These are phyloP conservation scores for Rhinoderma darwinii DNA, from an alignment of 2,113 vertebrate genomes.

Conservation along the genomic window DNA sequence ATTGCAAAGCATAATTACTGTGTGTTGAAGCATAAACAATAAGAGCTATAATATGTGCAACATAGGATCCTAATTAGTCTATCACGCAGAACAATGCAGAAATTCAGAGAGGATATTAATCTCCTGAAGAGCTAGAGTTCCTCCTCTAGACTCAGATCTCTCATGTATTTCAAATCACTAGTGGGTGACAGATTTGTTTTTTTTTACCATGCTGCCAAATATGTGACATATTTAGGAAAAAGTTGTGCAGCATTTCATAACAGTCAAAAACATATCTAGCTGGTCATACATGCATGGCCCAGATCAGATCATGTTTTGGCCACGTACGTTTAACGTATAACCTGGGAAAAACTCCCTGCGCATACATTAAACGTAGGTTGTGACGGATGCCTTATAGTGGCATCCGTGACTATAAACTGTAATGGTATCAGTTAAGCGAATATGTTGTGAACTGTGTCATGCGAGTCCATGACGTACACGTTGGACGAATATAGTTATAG, in stretches of 20 bases:
- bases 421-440: too few relatives aligned
- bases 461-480: too few relatives aligned
- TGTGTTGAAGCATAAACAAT: slow-evolving; percentile 34
- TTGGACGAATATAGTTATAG: too few relatives aligned
- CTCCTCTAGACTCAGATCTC: background rate
- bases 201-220: background rate
- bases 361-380: too few relatives aligned
- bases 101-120: background rate
- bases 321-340: too few relatives aligned
- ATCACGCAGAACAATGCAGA: slow-evolving; percentile 32
- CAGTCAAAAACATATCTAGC: background rate
- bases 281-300: background rate
- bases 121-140: background rate
- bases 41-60: slow-evolving; percentile 18
- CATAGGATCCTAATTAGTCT: slow-evolving; percentile 33
- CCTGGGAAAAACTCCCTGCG: too few relatives aligned
- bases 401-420: too few relatives aligned
- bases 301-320: too few relatives aligned
- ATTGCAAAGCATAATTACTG: slow-evolving; percentile 21
- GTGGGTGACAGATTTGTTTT: background rate
- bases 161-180: background rate
- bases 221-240: background rate
- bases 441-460: too few relatives aligned
- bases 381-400: too few relatives aligned
- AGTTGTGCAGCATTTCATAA: background rate